phyloP scores from a whole-genome alignment of 1,140 invertebrate genomes.

The Prorops nasuta region DNA sequence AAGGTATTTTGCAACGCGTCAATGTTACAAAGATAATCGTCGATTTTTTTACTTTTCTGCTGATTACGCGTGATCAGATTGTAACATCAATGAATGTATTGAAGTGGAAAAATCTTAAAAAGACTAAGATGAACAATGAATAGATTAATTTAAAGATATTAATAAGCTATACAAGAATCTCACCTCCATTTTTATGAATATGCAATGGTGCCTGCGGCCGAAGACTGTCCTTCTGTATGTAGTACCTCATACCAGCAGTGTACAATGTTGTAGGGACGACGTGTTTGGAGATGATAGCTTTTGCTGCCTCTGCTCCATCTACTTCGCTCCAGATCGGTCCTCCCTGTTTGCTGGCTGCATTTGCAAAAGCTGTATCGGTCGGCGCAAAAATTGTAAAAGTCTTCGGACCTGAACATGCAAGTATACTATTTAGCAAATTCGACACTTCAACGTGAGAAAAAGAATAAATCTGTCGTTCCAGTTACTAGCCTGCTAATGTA shows the following conservation, averaged over 20 bases:
- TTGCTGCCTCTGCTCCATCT: slow-evolving; percentile 62
- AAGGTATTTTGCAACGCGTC: too few species aligned
- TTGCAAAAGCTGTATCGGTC: slow-evolving; percentile 74
- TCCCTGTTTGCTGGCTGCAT: slow-evolving; percentile 38
- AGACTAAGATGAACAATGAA: too few species aligned
- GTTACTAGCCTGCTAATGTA: slow-evolving; percentile 65
- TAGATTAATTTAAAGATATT: too few species aligned
- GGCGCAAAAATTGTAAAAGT: slow-evolving; percentile 85
- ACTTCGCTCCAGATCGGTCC: slow-evolving; percentile 58
- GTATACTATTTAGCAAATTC: too few species aligned
- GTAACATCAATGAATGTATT: too few species aligned
- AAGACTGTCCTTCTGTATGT: slow-evolving; percentile 76
- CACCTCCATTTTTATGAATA: slow-evolving; percentile 75
- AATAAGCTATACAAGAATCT: too few species aligned
- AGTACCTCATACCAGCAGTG: slow-evolving; percentile 81
- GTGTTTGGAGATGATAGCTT: slow-evolving; percentile 76
- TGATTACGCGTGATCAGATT: too few species aligned
- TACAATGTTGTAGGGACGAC: slow-evolving; percentile 75
- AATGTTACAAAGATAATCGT: too few species aligned
- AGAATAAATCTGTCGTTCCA: too few species aligned
- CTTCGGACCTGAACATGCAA: slow-evolving; percentile 63
- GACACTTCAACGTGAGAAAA: too few species aligned
- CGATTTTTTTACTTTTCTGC: too few species aligned
- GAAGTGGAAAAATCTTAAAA: too few species aligned
- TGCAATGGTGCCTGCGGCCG: slow-evolving; percentile 63